Percentiles rank a stretch among this genome's conserved stretches.
Conservation (phyloP, 92 coral and sea anemone species). For the Nematostella vectensis region DNA sequence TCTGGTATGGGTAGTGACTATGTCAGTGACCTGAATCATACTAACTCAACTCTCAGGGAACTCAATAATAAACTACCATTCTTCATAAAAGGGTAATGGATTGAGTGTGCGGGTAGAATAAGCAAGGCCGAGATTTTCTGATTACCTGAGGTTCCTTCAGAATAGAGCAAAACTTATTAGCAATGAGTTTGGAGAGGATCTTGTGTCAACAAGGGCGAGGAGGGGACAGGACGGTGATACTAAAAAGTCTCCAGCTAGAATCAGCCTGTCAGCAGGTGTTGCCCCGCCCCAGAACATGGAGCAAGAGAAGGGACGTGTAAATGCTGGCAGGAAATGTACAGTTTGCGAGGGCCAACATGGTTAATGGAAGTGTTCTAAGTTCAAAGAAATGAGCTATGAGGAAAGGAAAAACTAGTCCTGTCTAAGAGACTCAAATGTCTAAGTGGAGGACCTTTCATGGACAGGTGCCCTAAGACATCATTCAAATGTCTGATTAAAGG, state of each 20-base stretch:
- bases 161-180: constrained; percentile 49
- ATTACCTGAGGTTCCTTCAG: constrained; percentile 37
- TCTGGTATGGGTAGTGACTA: no score
- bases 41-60: constrained; percentile 47
- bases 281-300: neutral
- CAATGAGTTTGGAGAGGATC: no score
- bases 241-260: neutral
- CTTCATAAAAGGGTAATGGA: constrained; percentile 55
- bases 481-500: constrained; percentile 30
- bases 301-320: constrained; percentile 3
- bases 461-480: constrained; percentile 32
- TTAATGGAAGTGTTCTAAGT: constrained; percentile 53
- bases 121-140: constrained; percentile 36
- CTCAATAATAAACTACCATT: constrained; percentile 42
- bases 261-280: neutral
- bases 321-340: constrained; percentile 16
- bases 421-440: no score
- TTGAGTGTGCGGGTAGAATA: constrained; percentile 58
- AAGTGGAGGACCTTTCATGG: constrained; percentile 50
- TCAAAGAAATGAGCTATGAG: constrained; percentile 28
- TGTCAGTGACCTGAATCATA: no score
- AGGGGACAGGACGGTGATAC: neutral
- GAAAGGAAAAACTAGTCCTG: no score
- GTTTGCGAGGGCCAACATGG: constrained; percentile 38
- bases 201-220: neutral